phyloP scores from a whole-genome alignment of 2,888 invertebrate species.

The Sesamia inferens region DNA sequence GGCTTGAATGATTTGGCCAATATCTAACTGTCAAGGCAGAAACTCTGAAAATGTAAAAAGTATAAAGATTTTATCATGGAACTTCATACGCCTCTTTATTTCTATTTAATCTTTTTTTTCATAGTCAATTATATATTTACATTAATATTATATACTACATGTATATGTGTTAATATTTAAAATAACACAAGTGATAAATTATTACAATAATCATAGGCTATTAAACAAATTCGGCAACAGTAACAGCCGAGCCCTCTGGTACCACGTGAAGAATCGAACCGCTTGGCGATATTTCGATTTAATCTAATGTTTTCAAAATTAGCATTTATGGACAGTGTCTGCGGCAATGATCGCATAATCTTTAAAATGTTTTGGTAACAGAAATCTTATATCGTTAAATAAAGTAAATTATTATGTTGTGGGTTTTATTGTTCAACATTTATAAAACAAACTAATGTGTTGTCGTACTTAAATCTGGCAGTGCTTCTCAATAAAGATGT shows the following conservation, averaged over 20 bases:
- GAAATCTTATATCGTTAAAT: conserved; percentile 20
- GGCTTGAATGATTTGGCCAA: not conserved
- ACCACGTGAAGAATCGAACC: too few species aligned
- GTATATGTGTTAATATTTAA: too few species aligned
- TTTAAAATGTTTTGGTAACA: conserved; percentile 25
- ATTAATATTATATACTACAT: too few species aligned
- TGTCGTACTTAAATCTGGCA: not conserved
- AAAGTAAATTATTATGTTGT: conserved; percentile 29
- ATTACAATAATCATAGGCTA: too few species aligned
- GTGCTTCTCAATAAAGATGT: conserved; percentile 3
- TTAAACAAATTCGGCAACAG: too few species aligned
- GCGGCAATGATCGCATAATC: conserved; percentile 13
- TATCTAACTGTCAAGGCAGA: not conserved
- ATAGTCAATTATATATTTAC: too few species aligned
- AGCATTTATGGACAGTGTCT: not conserved
- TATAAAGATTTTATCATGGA: conserved; percentile 21
- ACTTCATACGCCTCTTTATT: conserved; percentile 19
- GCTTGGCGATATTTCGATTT: too few species aligned
- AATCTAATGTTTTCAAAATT: conserved; percentile 27
- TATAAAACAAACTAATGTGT: conserved; percentile 1
- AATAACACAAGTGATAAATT: too few species aligned
- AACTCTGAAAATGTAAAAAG: too few species aligned
- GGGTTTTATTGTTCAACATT: conserved; percentile 30
- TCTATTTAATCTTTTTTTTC: conserved; percentile 27
- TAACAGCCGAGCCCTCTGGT: too few species aligned